Base-by-base conservation (phyloP, 2,888 invertebrate genomes). In the Parthenolecanium corni region DNA sequence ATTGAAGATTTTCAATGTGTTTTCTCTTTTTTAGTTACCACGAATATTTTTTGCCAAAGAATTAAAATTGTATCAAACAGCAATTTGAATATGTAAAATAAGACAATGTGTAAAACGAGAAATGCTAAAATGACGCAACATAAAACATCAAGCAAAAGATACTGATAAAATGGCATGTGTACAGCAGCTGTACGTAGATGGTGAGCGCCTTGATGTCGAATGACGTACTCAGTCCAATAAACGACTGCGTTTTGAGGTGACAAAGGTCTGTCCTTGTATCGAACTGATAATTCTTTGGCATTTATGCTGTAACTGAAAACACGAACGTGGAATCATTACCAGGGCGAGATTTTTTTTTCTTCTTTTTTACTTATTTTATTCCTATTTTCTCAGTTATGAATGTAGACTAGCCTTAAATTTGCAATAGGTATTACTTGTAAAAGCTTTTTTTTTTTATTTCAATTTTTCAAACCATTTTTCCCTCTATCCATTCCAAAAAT, bases 191-290 rank as follows among this genome's bases (percentile, higher is more conserved):
- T 54, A 21, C 54, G 40, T 23, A 54, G 20, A 42, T 54, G 54
- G 23, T 54, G 16, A 3, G 54, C 54, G 21, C 54, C 54, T 2
- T 23, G 21, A 18, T 54, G 54, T 12, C 40, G 18, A 2, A 54
- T 16, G 12, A 54, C 40, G 11, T 54, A 54, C 24, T 54, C 54
- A 18, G 42, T 23, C 54, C 54, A 54, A 40, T 54, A 54, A 2
- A 23, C 54, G 12, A 54, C 54, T 5, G 54, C n/a, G 40, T 54
- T 23, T 42, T 54, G 54, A 1, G 54, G 54, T 12, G 54, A 42
- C 24, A 54, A 6, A 2, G 54, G 54, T n/a, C 54, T 54, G n/a
- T 54, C 54, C 40, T 54, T 54, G 11, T 54, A 54, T 6, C 42
- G 20, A 14, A 36, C 18, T 11, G 54, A 54, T 23, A 54, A 42